These are phyloP conservation scores for Pocota personata DNA, from an alignment of 2,888 invertebrate genomes.

Conservation along the genomic window DNA sequence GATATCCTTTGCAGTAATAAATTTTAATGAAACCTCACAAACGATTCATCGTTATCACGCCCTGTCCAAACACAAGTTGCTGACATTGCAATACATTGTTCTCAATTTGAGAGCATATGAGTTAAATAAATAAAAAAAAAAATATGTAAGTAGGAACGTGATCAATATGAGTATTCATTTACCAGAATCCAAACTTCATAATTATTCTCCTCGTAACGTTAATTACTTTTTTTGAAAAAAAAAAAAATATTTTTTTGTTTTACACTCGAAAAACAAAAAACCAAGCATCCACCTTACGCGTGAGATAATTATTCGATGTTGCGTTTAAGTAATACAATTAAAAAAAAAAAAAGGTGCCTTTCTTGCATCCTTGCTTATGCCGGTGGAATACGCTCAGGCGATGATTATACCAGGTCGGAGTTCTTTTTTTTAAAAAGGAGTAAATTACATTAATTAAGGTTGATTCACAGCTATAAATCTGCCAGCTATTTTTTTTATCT, in stretches of 20 bases:
- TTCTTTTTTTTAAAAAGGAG: slow-evolving; percentile 17
- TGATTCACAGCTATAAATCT: slow-evolving; percentile 69
- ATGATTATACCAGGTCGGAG: slow-evolving; percentile 11
- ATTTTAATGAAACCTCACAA: slow-evolving; percentile 39
- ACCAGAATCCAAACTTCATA: slow-evolving; percentile 13
- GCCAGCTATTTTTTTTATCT: slow-evolving; percentile 29
- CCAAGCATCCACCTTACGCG: slow-evolving; percentile 18
- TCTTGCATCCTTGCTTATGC: neutral
- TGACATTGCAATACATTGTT: slow-evolving; percentile 38
- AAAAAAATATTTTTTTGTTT: slow-evolving; percentile 33
- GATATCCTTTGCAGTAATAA: neutral
- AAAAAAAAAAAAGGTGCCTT: slow-evolving; percentile 27
- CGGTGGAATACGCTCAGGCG: neutral
- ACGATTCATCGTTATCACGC: slow-evolving; percentile 59
- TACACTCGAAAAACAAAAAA: neutral
- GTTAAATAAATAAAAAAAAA: slow-evolving; percentile 30
- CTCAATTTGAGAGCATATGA: slow-evolving; percentile 8
- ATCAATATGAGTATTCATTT: slow-evolving; percentile 66
- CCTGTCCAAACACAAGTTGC: slow-evolving; percentile 45
- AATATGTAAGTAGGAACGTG: slow-evolving; percentile 40
- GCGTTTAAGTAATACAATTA: slow-evolving; percentile 66
- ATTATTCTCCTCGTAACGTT: slow-evolving; percentile 33
- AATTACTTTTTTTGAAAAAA: slow-evolving; percentile 47
- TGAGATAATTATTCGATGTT: slow-evolving; percentile 54
- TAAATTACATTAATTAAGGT: slow-evolving; percentile 71